These are phyloP conservation scores for Girardinus metallicus DNA, from an alignment of 2,797 vertebrate species.

Conservation along the genomic window DNA sequence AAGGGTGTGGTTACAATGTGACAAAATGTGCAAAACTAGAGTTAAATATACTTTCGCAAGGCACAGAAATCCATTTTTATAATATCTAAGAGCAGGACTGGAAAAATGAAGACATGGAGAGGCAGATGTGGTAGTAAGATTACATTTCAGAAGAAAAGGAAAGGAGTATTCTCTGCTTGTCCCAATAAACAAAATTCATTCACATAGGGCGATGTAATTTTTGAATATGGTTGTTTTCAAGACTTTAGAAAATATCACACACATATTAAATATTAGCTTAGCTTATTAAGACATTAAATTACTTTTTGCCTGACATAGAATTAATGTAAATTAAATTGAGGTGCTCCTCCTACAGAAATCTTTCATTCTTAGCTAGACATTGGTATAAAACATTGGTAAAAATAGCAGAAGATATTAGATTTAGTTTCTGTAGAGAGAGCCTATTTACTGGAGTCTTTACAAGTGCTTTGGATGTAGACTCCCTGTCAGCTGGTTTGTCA, in stretches of 20 bases:
- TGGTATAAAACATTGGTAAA: background rate
- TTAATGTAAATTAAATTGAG: background rate
- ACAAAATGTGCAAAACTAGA: background rate
- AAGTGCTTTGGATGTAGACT: background rate
- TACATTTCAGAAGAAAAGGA: background rate
- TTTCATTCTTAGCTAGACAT: background rate
- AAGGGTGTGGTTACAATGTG: background rate
- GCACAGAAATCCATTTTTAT: background rate
- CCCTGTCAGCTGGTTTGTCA: conserved; percentile 21
- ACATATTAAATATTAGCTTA: background rate
- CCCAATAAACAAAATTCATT: background rate
- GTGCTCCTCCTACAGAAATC: too few species aligned
- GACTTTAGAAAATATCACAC: background rate
- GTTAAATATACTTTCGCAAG: background rate
- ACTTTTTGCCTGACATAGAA: background rate
- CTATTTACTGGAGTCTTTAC: background rate
- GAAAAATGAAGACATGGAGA: background rate
- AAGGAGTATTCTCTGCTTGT: background rate
- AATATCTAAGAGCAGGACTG: background rate
- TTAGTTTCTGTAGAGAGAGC: background rate
- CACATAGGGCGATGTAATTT: background rate
- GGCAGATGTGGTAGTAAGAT: background rate
- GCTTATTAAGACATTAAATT: background rate
- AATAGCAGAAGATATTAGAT: background rate
- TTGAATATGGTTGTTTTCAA: background rate